These are phyloP conservation scores for Amphiprion percula DNA, from an alignment of 2,113 vertebrate species.

Conservation along the genomic window DNA sequence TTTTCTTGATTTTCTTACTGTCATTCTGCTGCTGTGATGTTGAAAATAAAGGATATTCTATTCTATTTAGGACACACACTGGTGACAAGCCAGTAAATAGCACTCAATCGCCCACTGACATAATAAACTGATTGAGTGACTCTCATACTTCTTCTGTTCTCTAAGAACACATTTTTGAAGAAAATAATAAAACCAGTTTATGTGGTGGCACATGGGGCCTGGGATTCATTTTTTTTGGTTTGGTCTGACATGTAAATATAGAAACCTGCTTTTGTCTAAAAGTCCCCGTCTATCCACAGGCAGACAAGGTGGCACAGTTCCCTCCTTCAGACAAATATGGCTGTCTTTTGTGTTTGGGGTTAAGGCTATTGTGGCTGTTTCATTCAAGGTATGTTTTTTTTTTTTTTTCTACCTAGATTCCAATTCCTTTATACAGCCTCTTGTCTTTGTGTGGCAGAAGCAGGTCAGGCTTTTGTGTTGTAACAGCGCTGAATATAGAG, in stretches of 20 bases:
- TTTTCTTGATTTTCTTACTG: too few relatives aligned
- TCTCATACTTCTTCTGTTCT: background rate
- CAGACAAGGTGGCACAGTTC: constrained; percentile 38
- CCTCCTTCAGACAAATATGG: constrained; percentile 48
- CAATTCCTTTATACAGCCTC: constrained; percentile 56
- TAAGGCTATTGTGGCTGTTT: constrained; percentile 54
- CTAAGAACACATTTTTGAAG: background rate
- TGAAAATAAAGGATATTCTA: too few relatives aligned
- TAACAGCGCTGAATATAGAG: constrained; percentile 35
- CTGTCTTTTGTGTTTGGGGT: constrained; percentile 61
- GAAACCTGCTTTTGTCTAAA: constrained; percentile 45
- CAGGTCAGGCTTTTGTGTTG: constrained; percentile 62
- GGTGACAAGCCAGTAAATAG: constrained; percentile 16
- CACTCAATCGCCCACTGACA: constrained; percentile 1
- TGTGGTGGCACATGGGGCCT: background rate
- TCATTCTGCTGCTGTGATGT: too few relatives aligned
- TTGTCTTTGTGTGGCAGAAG: constrained; percentile 66
- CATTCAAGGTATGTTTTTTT: constrained; percentile 42
- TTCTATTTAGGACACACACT: background rate
- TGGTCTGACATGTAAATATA: constrained; percentile 48
- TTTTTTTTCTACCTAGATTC: constrained; percentile 17
- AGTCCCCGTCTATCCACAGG: constrained; percentile 21
- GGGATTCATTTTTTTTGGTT: constrained; percentile 3
- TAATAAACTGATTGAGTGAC: constrained; percentile 9
- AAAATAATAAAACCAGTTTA: background rate